Evolutionary conservation across 2,113 vertebrate species (phyloP), one percentile per base, ranked within the genome.

Genomic region (Hiodon tergisus): DNA sequence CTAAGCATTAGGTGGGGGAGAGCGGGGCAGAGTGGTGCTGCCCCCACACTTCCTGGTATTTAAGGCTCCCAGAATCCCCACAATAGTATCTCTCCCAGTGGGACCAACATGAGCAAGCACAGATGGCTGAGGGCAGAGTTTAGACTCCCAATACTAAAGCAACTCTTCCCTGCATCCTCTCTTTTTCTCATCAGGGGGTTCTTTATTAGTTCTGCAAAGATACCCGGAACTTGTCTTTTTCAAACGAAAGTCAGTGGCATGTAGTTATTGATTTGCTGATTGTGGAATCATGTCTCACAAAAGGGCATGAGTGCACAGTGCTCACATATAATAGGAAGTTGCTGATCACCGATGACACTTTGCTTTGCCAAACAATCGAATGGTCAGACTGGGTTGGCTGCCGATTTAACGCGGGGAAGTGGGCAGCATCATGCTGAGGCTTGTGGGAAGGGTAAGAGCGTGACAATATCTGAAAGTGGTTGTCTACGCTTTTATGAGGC

Each of bases 11-110:
- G 57, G 17, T 74, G 50, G 59, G 54, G 13, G 57, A 9, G 16
- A 50, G 66, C 74, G 60, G 71, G 75, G 70, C 52, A 73, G 73
- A 75, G 74, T 47, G 67, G 51, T 71, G 14, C 3, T 3, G 7
- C 55, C 6, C 58, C 9, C 8, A 59, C 58, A 11, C 58, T 59
- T 59, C 58, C 58, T 9, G 58, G 14, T 59, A 14, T 59, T 59
- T 11, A 11, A 14, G 14, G 58, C 14, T 59, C 58, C 9, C 3
- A 9, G 58, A 59, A 59, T 59, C 58, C 9, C 58, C 9, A 14
- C 58, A 59, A 9, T 14, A 14, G 31, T 31, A 31, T 31, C 31
- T 31, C 31, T 31, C 31, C 31, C 31, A 31, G 31, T 31, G 31
- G 31, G 31, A 31, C 31, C 31, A 31, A 31, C 31, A 31, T 31